Base-by-base conservation (phyloP, 37 sponge, comb jelly and placozoan species). In the Hormiphora californensis region DNA sequence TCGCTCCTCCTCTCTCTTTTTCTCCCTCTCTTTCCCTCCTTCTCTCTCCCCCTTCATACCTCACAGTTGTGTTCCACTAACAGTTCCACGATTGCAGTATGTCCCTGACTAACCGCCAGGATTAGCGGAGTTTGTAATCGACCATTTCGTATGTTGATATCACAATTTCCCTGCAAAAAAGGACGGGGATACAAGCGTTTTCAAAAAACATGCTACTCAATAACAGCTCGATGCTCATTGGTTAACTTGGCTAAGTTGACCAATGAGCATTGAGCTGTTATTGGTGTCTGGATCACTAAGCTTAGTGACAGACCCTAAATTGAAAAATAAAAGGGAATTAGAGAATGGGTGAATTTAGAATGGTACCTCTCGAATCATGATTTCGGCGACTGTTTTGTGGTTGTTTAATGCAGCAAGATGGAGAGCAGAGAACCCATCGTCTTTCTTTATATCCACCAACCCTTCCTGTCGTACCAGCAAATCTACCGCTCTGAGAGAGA, bases 401-500 rank as follows among this genome's bases (percentile, higher is more conserved):
- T 93, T 95, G 89, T 95, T 95, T 33, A 95, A 90, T 0, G 94
- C 89, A 5, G 96, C 91, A 21, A 95, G 89, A 37, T 95, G 96
- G 9, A 95, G 90, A 0, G 96, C 92, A 37, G 96, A 91, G 87
- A 91, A 95, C 9, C 96, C 96, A 51, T 95, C 96, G 22, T 92
- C 92, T 63, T 95, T 95, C 32, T 91, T 68, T 30, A 89, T 90
- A 34, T 93, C 88, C 37, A 95, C 78, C 54, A 86, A 53, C 32
- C 89, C 81, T 33, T 73, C 81, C 27, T 73, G 81, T 40, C 43
- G 46, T n/a, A 73, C 81, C 8, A 73, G 81, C 25, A 73, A 28
- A 25, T 73, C 46, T 3, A 73, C 81, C 44, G 81, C 81, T 30
- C 61, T 57, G 61, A 5, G 23, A 57, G 7, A 49, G 53, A 17